Conservation (phyloP, 2,113 vertebrate genomes). For the Condylura cristata region DNA sequence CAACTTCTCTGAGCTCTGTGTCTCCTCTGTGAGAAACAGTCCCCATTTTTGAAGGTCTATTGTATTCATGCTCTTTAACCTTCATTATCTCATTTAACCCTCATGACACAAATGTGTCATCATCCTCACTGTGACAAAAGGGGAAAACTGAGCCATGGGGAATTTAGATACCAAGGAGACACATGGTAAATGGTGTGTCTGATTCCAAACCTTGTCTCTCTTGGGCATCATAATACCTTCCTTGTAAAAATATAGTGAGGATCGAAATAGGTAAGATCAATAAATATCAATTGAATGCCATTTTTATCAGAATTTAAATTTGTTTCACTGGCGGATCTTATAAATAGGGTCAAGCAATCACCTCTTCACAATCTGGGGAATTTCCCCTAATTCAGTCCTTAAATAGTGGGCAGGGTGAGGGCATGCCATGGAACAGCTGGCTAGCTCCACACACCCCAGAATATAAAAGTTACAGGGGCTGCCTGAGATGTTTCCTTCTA, state of each 20-base stretch:
- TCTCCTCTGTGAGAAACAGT: neutral
- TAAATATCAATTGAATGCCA: neutral
- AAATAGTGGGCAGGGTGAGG: neutral
- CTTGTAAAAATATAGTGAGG: neutral
- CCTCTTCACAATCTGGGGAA: neutral
- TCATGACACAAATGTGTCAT: neutral
- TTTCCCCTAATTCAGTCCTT: neutral
- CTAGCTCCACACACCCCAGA: neutral
- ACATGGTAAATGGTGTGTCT: neutral
- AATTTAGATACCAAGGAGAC: neutral
- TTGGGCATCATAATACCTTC: neutral
- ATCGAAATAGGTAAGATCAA: neutral
- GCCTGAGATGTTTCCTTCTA: neutral
- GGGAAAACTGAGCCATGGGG: neutral
- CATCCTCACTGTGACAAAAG: neutral
- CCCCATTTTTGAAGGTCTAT: no score
- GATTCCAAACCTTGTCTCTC: neutral
- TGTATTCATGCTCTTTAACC: no score
- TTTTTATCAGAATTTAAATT: constrained; percentile 21
- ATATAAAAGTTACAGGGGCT: neutral
- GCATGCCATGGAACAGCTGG: neutral
- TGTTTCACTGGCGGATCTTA: neutral
- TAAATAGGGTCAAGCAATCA: neutral
- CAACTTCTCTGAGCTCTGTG: neutral
- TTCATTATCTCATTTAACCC: neutral